Base-by-base conservation (phyloP, 2,888 invertebrate species). In the Chironomus riparius region DNA sequence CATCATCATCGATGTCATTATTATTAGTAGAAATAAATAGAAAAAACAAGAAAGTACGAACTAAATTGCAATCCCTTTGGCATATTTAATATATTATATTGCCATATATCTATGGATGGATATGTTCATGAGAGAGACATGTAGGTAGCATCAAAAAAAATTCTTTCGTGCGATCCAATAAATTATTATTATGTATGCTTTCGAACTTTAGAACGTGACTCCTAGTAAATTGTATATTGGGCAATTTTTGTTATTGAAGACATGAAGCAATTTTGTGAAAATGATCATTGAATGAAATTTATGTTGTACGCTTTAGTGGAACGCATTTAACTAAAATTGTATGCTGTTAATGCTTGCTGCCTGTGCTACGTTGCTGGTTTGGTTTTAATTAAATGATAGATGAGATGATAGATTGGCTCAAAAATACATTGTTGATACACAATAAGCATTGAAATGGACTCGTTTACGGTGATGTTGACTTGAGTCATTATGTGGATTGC, bases 141-240 rank as follows among this genome's bases (percentile, higher is more conserved):
- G 38, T 38, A 38, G 38, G 38, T 38, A 38, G 38, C 38, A 10
- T 38, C 38, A 18, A 18, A 18, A 18, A 50, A 56, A 56, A 56
- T 56, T 56, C 56, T 15, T 56, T 56, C 15, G 15, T 56, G 6
- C 56, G 56, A 70, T 21, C 21, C 48, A 70, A 70, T 70, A 70
- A 70, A 70, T 70, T 70, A 50, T 48, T 47, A 70, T 70, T 47
- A 70, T 47, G 47, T 50, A 70, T 70, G 47, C 47, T 48, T 48
- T 47, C 18, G 22, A 65, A 65, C 65, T 65, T 65, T 22, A 24
- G 65, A 70, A 70, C 70, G 70, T 70, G 70, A 70, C 70, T 70
- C 21, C 70, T 48, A 65, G 65, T 65, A 65, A 65, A 65, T 21
- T 65, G 24, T 65, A 65, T 22, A 21, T 21, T 21, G 65, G 65